Evolutionary conservation across 2,888 invertebrate genomes (phyloP).

Genomic region (Catonia carolina): DNA sequence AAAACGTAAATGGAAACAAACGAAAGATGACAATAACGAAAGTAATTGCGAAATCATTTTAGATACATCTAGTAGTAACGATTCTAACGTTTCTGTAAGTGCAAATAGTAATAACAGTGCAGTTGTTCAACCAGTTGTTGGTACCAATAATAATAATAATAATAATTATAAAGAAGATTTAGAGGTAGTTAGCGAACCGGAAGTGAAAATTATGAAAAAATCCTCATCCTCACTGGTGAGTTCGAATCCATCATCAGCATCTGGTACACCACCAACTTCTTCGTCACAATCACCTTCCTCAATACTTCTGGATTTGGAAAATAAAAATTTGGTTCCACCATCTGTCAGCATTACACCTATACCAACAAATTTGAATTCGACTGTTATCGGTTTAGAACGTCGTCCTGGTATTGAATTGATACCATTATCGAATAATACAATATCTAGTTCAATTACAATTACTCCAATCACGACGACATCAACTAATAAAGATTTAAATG

Average conservation of each 20-base stretch:
- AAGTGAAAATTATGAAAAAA: conserved; percentile 15
- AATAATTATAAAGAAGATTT: conserved; percentile 43
- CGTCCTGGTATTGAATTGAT: conserved; percentile 80
- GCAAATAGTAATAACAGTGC: conserved; percentile 45
- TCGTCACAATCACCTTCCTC: conserved; percentile 24
- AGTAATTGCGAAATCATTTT: conserved; percentile 52
- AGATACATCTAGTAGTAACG: conserved; percentile 55
- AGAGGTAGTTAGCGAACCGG: conserved; percentile 48
- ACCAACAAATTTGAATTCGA: conserved; percentile 47
- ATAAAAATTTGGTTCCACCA: conserved; percentile 52
- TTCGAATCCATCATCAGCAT: not conserved
- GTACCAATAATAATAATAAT: too few relatives aligned
- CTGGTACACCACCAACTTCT: conserved; percentile 6
- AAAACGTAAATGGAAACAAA: conserved; percentile 51
- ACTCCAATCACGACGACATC: conserved; percentile 57
- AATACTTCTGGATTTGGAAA: conserved; percentile 44
- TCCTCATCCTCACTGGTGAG: too few relatives aligned
- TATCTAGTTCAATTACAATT: conserved; percentile 78
- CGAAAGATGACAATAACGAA: conserved; percentile 53
- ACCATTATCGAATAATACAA: conserved; percentile 60
- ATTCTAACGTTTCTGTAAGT: conserved; percentile 54
- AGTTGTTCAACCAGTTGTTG: too few relatives aligned
- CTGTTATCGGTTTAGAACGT: conserved; percentile 57
- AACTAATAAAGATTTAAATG: conserved; percentile 34
- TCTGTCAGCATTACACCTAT: conserved; percentile 60